Evolutionary conservation across 2,113 vertebrate species (phyloP), one percentile per base, ranked within the genome.

Genomic region (Melanerpes aurifrons): DNA sequence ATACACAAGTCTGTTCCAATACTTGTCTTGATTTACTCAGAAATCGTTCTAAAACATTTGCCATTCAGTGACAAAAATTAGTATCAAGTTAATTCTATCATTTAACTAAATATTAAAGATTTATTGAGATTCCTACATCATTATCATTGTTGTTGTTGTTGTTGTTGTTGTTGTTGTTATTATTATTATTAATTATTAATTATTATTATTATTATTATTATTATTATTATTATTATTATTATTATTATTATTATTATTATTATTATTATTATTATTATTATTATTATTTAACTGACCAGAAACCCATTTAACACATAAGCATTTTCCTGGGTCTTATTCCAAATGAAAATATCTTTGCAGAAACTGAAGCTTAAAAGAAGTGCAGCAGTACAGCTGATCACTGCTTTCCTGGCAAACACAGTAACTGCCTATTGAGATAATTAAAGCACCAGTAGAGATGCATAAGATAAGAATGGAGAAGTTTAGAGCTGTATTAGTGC

Each of bases 221-320:
- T 31, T 29, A 29, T 57, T 29, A 57, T 57, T 29, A 57, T 17
- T 29, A 16, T 57, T 57, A 16, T 57, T 57, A 28, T 57, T 57
- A 26, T 57, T 35, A 24, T 61, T 61, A 8, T 24, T 43, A 48
- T 31, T 69, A 10, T 63, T 15, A 35, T 35, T 35, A 35, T 35
- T 35, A 35, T 35, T 35, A 35, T 35, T 37, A 37, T 8, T 37
- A 37, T 8, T 37, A 37, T 9, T 37, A 37, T 8, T 37, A 37
- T 9, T 37, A 37, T 63, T 47, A 47, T 86, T 77, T 93, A 87
- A 96, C 95, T 96, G 86, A 91, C 81, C 19, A 92, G 76, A 75
- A 94, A 85, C 25, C 40, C 53, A 54, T 89, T 95, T 78, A 64
- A 82, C 32, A 89, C 69, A 15, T 5, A n/a, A 87, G 54, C 2